Base-by-base conservation (phyloP, 2,797 vertebrate genomes). In the Girardinus metallicus region DNA sequence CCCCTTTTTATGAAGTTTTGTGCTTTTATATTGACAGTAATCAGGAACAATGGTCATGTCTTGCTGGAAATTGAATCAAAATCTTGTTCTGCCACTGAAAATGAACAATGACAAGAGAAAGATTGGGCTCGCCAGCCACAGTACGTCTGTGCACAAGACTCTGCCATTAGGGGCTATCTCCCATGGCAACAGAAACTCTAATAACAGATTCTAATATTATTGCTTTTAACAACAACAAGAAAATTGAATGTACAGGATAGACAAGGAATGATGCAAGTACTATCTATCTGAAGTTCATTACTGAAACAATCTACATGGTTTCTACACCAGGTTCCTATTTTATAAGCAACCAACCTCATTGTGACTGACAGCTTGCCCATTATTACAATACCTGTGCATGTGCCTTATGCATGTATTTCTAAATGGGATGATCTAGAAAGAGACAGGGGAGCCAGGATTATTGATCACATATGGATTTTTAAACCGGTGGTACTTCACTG, bases 401-500 rank as follows among this genome's bases (percentile, higher is more conserved):
- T 77, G 77, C 82, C 51, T 75, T 81, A 78, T 76, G 76, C 78
- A 73, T 86, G 78, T 83, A 92, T 83, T 78, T 89, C 88, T 88
- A 91, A 95, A 93, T 93, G 90, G 88, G 75, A 88, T 85, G 83
- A 90, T 90, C 86, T 82, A 86, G 86, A 83, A 82, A 91, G 91
- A 91, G 91, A 83, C 80, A 64, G 88, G 87, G 92, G 91, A 95
- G 95, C 94, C 94, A 82, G 88, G 77, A 84, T 85, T 96, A 96
- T 96, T 95, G 96, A 96, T 96, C 93, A 95, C 76, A 29, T 91
- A 96, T 96, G 91, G 96, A 96, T 96, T 94, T 95, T 95, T 89
- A 93, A 95, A 95, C 92, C 88, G 91, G 92, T 89, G 93, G 91
- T 95, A 92, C 93, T 94, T 90, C 88, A 85, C 89, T 51, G 87